Evolutionary conservation across 2,113 vertebrate genomes (phyloP), one percentile per base, ranked within the genome.

Genomic region (Notothenia rossii): DNA sequence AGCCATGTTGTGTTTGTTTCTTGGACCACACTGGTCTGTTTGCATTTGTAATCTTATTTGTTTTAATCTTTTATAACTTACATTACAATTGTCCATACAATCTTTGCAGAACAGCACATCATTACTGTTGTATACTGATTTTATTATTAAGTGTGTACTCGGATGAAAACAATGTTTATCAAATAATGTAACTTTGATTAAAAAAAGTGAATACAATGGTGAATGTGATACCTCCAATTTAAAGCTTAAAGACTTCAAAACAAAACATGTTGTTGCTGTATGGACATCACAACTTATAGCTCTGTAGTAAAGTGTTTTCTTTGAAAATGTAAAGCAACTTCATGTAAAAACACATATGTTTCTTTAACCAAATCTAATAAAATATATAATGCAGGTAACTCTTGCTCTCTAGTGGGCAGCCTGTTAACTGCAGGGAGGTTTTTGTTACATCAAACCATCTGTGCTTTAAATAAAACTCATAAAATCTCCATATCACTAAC

Each of bases 391-490:
- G 61, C 36, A 56, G 15, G 49, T 48, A 22, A 49, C 4, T 18
- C 13, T 64, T 2, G 67, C 87, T 12, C 79, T 68, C 81, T 81
- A 60, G 80, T 85, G 81, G 86, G 9, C 5, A 5, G 7, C 20
- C 12, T 49, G 49, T 62, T 40, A 14, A 61, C 49, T 83, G 56
- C 81, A 10, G 7, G 18, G 20, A 12, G 25, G 18, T 68, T 58
- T 46, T 20, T 25, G 10, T 68, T 49, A 14, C 17, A 20, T 40
- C 3, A 17, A 43, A 60, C 25, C 7, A 12, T 33, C n/a, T 46
- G 29, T 68, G 65, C 49, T 53, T 72, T 45, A 56, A 51, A 56
- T 60, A 59, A 81, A 79, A 54, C 77, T 75, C 43, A 18, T 7
- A 12, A 48, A 55, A n/a, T 53, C 45, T 73, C 46, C 10, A 36